Evolutionary conservation across 2,113 vertebrate species (phyloP).

Genomic region (Lagopus leucura): DNA sequence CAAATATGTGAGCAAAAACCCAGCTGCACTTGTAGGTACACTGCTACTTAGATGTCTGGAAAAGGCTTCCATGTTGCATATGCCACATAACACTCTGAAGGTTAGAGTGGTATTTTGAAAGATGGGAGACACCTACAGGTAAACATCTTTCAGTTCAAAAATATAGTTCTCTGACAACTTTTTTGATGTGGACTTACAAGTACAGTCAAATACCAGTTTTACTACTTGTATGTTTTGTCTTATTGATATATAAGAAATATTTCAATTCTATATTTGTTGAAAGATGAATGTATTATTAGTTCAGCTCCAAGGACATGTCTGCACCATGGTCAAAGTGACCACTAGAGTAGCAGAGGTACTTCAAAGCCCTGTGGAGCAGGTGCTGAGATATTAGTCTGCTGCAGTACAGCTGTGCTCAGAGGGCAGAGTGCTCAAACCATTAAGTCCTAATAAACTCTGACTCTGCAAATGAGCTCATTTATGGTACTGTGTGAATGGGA

Average conservation of each 20-base stretch:
- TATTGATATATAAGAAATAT: neutral
- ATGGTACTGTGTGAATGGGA: neutral
- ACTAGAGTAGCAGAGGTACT: too few relatives aligned
- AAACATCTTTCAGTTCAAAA: neutral
- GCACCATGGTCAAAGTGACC: neutral
- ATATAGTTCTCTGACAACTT: neutral
- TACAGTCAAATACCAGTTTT: neutral
- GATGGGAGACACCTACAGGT: neutral
- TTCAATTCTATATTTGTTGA: neutral
- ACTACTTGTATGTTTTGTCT: neutral
- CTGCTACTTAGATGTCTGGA: neutral
- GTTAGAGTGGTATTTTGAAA: neutral
- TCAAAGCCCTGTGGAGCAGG: neutral
- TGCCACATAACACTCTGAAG: neutral
- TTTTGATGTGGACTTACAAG: neutral
- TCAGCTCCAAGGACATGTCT: neutral
- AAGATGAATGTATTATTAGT: neutral
- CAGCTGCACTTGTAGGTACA: rapidly evolving
- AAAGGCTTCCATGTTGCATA: neutral
- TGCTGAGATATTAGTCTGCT: neutral
- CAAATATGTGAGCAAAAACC: neutral
- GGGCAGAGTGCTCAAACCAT: neutral
- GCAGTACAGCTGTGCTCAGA: neutral
- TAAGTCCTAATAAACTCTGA: neutral
- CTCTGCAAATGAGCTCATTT: neutral